Conservation (phyloP, 2,113 vertebrate genomes). For the Urocolius indicus region DNA sequence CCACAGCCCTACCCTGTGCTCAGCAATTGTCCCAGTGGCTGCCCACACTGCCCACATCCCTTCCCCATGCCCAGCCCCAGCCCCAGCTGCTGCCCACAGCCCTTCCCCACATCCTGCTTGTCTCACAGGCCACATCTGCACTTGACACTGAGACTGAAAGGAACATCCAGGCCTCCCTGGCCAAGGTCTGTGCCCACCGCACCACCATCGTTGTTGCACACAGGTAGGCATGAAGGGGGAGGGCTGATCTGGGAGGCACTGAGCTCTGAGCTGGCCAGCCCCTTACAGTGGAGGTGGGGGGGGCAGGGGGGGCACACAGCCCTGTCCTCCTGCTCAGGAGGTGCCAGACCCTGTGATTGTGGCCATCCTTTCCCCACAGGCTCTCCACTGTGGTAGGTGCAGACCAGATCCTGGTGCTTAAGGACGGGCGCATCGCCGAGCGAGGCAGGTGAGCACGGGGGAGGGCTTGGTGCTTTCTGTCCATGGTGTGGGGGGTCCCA, state of each 20-base stretch:
- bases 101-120: not conserved
- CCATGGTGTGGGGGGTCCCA: accelerated
- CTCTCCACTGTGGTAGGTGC: constrained; percentile 92
- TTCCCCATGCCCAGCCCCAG: not conserved
- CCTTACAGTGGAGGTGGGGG: no score
- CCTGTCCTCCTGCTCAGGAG: not conserved
- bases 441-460: constrained; percentile 82
- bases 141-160: constrained; percentile 94
- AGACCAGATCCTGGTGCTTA: constrained; percentile 94
- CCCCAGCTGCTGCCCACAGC: not conserved
- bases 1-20: no score
- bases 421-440: constrained; percentile 86
- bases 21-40: no score
- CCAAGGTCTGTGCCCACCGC: constrained; percentile 88
- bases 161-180: constrained; percentile 93
- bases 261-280: not conserved
- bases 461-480: not conserved
- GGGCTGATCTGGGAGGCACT: not conserved
- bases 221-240: constrained; percentile 77
- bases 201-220: constrained; percentile 94
- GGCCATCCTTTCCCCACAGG: constrained; percentile 59
- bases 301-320: not conserved
- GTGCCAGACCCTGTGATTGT: not conserved
- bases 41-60: not conserved
- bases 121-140: constrained; percentile 88